These are phyloP conservation scores for Hedya salicella DNA, from an alignment of 2,888 invertebrate species.

Conservation along the genomic window DNA sequence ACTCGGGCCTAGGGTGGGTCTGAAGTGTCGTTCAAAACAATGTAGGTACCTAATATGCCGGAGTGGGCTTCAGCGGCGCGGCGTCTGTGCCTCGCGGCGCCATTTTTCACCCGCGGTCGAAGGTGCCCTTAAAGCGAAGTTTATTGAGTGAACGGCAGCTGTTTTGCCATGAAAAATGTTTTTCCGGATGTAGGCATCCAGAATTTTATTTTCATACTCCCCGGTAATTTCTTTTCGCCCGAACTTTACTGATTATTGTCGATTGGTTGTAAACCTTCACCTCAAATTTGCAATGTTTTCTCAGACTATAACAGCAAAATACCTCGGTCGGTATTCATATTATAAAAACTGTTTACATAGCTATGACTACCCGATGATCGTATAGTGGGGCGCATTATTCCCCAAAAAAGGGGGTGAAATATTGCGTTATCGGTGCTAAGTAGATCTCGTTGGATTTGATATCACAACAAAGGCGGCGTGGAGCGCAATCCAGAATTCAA, in stretches of 20 bases:
- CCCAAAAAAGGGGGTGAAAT: conserved; percentile 1
- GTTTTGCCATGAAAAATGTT: conserved; percentile 65
- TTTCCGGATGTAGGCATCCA: conserved; percentile 51
- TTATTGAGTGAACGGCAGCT: conserved; percentile 68
- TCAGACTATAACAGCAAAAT: background rate
- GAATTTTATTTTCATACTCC: conserved; percentile 40
- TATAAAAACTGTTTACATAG: background rate
- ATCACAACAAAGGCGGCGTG: conserved; percentile 66
- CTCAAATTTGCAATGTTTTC: background rate
- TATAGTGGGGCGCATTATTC: no score
- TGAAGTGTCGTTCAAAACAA: conserved; percentile 58
- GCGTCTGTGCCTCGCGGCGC: conserved; percentile 51
- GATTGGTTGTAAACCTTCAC: conserved; percentile 19
- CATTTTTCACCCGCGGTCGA: conserved; percentile 59
- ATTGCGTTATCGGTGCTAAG: conserved; percentile 35
- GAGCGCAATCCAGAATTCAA: conserved; percentile 77
- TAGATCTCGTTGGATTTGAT: conserved; percentile 62
- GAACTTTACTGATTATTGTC: conserved; percentile 36
- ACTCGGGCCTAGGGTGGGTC: conserved; percentile 52
- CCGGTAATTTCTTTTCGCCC: conserved; percentile 17
- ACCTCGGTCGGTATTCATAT: background rate
- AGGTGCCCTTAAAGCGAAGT: conserved; percentile 66
- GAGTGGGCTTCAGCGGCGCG: conserved; percentile 39
- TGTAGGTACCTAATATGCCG: conserved; percentile 45
- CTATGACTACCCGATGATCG: no score